Evolutionary conservation across 2,797 vertebrate species (phyloP), one percentile per base, ranked within the genome.

Genomic region (Threskiornis aethiopicus): DNA sequence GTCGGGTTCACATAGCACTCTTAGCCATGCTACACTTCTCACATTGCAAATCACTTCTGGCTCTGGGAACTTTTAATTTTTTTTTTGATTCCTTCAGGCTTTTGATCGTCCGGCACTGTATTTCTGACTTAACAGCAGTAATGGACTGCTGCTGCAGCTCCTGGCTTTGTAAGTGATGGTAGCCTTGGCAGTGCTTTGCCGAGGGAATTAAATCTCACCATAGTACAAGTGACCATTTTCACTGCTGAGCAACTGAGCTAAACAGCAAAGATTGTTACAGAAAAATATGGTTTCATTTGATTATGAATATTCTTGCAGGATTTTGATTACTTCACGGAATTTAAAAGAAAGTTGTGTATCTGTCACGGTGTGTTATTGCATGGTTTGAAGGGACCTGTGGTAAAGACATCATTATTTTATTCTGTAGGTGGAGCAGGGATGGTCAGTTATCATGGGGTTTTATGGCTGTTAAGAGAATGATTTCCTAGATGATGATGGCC

Each of bases 1-100:
- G 16, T 11, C 5, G 1, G 66, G n/a, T 16, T 76, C 42, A 11
- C 0, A 3, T 1, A 51, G 55, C 16, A 1, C 19, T 67, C 41
- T 42, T 61, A 78, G 57, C 37, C 54, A 2, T 5, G 49, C 57
- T 87, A 42, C 54, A 7, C 13, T 75, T 41, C 72, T 70, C 72
- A 39, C 2, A 3, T 37, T 64, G 57, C 22, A 71, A 71, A 81
- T 57, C 52, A 44, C 54, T 75, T 37, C 35, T 67, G 73, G 29
- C 24, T 70, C 51, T 70, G 57, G 64, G 64, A 88, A 35, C 13
- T 57, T 85, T 13, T 28, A 19, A 33, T 52, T 54, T 6, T 14
- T 22, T 29, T 76, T 65, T 77, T 35, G 11, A 10, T 44, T 76
- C 64, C 47, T 35, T 90, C 33, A 47, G 67, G 46, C 1, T 0